Conservation (phyloP, 2,888 invertebrate species). For the Philopedon plagiatum region DNA sequence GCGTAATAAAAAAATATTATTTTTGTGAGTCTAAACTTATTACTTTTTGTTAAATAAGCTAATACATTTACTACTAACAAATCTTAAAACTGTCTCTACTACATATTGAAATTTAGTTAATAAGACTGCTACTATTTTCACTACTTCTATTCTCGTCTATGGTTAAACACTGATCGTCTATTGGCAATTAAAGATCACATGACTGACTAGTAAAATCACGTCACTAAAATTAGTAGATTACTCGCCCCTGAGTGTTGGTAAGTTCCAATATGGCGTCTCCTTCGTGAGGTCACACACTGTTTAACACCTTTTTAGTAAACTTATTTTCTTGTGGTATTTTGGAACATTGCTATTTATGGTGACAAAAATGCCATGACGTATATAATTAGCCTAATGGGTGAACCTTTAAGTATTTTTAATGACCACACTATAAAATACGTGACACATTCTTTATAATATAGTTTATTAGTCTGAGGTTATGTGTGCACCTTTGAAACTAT, state of each 20-base stretch:
- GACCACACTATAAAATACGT: too few species aligned
- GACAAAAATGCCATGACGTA: slow-evolving; percentile 7
- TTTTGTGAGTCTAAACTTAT: too few species aligned
- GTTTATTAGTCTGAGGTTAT: too few species aligned
- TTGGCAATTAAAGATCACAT: slow-evolving; percentile 54
- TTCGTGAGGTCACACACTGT: slow-evolving; percentile 65
- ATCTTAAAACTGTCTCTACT: slow-evolving; percentile 43
- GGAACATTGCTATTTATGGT: neutral
- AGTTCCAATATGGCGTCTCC: slow-evolving; percentile 65
- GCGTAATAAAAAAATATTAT: too few species aligned
- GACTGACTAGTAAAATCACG: slow-evolving; percentile 65
- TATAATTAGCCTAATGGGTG: too few species aligned
- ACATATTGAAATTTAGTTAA: slow-evolving; percentile 33
- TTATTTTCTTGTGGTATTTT: slow-evolving; percentile 7
- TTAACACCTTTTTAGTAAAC: slow-evolving; percentile 55
- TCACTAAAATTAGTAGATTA: slow-evolving; percentile 65
- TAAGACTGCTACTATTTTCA: slow-evolving; percentile 49
- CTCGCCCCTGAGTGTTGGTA: slow-evolving; percentile 68
- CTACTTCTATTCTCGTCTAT: slow-evolving; percentile 57
- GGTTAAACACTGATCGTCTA: slow-evolving; percentile 57
- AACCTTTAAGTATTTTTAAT: too few species aligned
- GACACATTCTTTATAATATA: too few species aligned
- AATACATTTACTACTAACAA: slow-evolving; percentile 55
- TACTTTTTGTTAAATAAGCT: slow-evolving; percentile 16
- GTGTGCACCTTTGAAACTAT: too few species aligned